phyloP scores from a whole-genome alignment of 2,113 vertebrate species.

The Candoia aspera region DNA sequence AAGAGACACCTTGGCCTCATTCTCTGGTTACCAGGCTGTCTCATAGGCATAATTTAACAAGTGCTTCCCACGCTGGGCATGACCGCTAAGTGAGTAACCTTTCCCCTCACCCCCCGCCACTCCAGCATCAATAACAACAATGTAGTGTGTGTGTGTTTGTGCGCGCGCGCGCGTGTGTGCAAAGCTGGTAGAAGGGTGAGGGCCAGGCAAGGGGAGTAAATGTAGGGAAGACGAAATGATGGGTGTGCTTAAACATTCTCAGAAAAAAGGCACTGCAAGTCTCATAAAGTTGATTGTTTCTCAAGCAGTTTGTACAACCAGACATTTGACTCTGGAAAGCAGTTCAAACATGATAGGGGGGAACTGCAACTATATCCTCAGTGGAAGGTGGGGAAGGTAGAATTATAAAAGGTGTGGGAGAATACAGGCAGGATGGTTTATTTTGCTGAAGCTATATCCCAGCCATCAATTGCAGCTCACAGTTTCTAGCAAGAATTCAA shows the following conservation, averaged over 20 bases:
- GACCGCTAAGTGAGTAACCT: neutral
- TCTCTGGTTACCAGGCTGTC: neutral
- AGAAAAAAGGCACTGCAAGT: conserved; percentile 8
- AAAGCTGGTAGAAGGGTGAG: neutral
- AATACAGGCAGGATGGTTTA: neutral
- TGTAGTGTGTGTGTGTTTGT: no score
- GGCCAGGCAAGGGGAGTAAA: neutral
- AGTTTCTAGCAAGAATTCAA: neutral
- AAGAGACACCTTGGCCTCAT: neutral
- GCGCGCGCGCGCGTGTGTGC: no score
- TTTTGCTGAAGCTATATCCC: neutral
- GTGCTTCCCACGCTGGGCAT: neutral
- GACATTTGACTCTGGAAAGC: conserved; percentile 26
- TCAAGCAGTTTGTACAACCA: conserved; percentile 4
- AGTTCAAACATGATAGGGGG: neutral
- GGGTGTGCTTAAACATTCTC: conserved; percentile 29
- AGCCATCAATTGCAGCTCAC: conserved; percentile 14
- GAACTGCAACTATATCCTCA: neutral
- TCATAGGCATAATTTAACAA: conserved; percentile 7
- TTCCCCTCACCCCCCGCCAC: neutral
- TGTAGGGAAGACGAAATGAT: neutral
- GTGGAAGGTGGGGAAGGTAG: neutral
- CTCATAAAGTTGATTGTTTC: conserved; percentile 20
- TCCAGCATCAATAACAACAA: neutral
- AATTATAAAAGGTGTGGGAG: neutral